phyloP scores from a whole-genome alignment of 2,797 vertebrate genomes.

The Scleropages formosus region DNA sequence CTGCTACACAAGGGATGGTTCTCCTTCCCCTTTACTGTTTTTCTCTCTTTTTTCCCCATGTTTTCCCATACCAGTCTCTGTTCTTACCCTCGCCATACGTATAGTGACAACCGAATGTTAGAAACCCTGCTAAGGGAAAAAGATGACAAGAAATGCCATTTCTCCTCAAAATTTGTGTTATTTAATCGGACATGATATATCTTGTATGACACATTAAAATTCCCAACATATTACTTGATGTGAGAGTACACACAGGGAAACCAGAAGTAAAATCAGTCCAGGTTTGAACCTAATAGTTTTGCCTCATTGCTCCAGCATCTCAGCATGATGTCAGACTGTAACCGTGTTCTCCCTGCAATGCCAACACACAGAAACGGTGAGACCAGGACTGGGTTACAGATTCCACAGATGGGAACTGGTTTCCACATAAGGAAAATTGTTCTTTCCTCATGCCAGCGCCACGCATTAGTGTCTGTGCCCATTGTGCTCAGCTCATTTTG shows the following conservation, averaged over 20 bases:
- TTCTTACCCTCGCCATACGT: slow-evolving; percentile 29
- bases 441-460: not conserved
- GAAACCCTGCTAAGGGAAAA: not conserved
- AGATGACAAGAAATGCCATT: not conserved
- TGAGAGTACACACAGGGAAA: no score
- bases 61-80: slow-evolving; percentile 33
- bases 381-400: slow-evolving; percentile 47
- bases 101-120: not conserved
- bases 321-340: slow-evolving; percentile 1
- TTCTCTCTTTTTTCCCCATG: slow-evolving; percentile 26
- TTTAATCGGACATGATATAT: no score
- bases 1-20: slow-evolving; percentile 64
- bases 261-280: slow-evolving; percentile 8
- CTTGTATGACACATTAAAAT: no score
- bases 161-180: no score
- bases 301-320: not conserved
- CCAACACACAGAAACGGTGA: slow-evolving; percentile 25
- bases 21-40: slow-evolving; percentile 37
- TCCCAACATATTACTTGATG: no score
- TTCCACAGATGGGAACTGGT: slow-evolving; percentile 33
- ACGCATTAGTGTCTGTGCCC: no score
- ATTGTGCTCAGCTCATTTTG: no score
- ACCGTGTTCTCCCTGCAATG: slow-evolving; percentile 22
- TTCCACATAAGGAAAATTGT: slow-evolving; percentile 5
- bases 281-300: not conserved